Base-by-base conservation (phyloP, 2,888 invertebrate genomes). In the Pantelozetes paolii region DNA sequence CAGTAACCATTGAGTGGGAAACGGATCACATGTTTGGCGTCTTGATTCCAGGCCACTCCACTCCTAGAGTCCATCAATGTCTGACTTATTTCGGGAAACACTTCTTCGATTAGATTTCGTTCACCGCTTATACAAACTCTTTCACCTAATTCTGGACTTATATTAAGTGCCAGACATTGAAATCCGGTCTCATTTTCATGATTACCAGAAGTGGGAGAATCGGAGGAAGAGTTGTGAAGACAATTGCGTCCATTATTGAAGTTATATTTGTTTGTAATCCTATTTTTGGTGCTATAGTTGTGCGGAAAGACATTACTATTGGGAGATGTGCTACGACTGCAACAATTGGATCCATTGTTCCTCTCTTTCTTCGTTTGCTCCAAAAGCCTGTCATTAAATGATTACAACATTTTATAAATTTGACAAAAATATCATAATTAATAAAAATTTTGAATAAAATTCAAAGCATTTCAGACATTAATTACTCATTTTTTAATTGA, bases 1-100 rank as follows among this genome's bases (percentile, higher is more conserved):
- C 91, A 92, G 83, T 91, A 92, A 78, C 92, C 92, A 83, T 92
- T 92, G 74, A 92, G 84, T 15, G 92, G 92, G 81, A 91, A 92
- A 76, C 92, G 85, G 78, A 92, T 91, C 45, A 92, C 90, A 83
- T 90, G 90, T 72, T 89, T 87, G 77, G 89, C 87, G 83, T 91
- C 92, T 79, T 89, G 86, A 80, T 90, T 90, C 90, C 91, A 92
- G 64, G 90, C 87, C 59, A 89, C 89, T 28, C 90, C 89, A 40
- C 89, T 89, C 75, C 91, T 86, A 50, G 89, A 88, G 82, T 91
- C 90, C 85, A 91, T 88, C 75, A 90, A 86, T 0, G 90, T 90
- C 80, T 91, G 89, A 78, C 88, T 82, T 71, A 85, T 82, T 77
- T 85, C 85, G 0, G 85, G 85, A 76, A 85, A 85, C 20, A 83